A percentile compares a stretch with the other conserved stretches of the same genome.
These are phyloP conservation scores for Mechanitis mazaeus DNA, from an alignment of 2,888 invertebrate species.

Conservation along the genomic window DNA sequence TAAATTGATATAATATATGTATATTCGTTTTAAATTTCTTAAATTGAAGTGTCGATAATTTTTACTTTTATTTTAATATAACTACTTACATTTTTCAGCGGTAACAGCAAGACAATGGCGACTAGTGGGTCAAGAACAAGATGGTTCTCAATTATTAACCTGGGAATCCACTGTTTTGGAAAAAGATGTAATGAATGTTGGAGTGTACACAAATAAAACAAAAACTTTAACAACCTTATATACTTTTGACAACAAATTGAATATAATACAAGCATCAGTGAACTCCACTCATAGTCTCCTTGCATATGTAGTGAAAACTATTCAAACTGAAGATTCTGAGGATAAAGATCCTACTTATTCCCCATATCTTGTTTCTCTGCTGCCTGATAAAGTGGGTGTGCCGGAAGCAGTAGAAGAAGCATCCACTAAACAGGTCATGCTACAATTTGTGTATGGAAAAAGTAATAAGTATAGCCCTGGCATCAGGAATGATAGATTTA, in stretches of 20 bases:
- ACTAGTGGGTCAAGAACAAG: conserved; percentile 87
- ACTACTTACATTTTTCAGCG: conserved; percentile 53
- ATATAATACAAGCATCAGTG: conserved; percentile 87
- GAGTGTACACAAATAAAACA: conserved; percentile 78
- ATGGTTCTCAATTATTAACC: conserved; percentile 82
- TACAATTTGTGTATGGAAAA: conserved; percentile 85
- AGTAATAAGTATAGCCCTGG: conserved; percentile 71
- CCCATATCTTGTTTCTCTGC: conserved; percentile 79
- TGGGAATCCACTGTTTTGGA: conserved; percentile 73
- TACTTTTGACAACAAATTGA: conserved; percentile 78
- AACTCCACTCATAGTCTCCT: conserved; percentile 81
- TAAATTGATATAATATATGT: background rate
- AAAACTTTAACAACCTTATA: conserved; percentile 79
- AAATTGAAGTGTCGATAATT: background rate
- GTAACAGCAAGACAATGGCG: conserved; percentile 85
- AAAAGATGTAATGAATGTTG: conserved; percentile 67
- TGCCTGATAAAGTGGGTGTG: conserved; percentile 54
- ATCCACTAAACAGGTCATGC: conserved; percentile 83
- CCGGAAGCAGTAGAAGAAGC: conserved; percentile 68
- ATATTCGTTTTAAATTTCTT: conserved; percentile 21
- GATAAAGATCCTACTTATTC: conserved; percentile 73
- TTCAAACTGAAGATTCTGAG: conserved; percentile 46
- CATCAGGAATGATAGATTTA: conserved; percentile 79
- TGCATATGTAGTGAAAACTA: conserved; percentile 81
- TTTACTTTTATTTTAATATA: background rate